Conservation (phyloP, 2,797 vertebrate genomes). For the Acanthornis magna region DNA sequence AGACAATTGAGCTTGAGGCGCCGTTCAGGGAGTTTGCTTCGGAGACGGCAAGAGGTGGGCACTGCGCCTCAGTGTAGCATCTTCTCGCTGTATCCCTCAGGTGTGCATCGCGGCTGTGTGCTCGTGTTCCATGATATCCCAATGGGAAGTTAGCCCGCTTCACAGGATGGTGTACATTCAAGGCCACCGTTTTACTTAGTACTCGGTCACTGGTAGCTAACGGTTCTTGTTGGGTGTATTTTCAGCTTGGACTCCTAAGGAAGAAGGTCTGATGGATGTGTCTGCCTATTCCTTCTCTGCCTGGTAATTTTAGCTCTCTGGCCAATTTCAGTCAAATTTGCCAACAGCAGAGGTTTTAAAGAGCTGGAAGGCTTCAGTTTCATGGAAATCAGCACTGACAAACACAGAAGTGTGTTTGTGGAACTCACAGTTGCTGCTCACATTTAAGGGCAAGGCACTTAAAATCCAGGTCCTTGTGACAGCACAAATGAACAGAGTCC, state of each 20-base stretch:
- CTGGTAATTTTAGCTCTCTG: background rate
- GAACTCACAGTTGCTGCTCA: background rate
- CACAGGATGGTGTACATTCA: fast-evolving
- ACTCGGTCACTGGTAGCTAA: background rate
- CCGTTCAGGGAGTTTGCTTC: fast-evolving
- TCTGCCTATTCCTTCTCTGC: background rate
- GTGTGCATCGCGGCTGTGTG: fast-evolving
- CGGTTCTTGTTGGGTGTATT: background rate
- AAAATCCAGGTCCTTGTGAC: background rate
- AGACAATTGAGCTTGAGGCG: fast-evolving
- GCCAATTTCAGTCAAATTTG: background rate
- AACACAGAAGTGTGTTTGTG: background rate
- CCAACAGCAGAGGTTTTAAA: background rate
- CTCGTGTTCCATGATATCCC: background rate
- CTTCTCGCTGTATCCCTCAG: fast-evolving
- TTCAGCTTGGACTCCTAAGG: background rate
- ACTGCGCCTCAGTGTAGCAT: fast-evolving
- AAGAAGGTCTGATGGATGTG: background rate
- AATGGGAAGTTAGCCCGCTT: fast-evolving
- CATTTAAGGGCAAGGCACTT: fast-evolving
- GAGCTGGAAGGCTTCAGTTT: background rate
- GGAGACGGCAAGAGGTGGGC: background rate
- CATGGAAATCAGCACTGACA: background rate
- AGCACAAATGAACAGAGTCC: background rate
- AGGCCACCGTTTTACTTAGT: background rate